Evolutionary conservation across 1,140 invertebrate species (phyloP), one percentile per base, ranked within the genome.

Genomic region (Proales similis): DNA sequence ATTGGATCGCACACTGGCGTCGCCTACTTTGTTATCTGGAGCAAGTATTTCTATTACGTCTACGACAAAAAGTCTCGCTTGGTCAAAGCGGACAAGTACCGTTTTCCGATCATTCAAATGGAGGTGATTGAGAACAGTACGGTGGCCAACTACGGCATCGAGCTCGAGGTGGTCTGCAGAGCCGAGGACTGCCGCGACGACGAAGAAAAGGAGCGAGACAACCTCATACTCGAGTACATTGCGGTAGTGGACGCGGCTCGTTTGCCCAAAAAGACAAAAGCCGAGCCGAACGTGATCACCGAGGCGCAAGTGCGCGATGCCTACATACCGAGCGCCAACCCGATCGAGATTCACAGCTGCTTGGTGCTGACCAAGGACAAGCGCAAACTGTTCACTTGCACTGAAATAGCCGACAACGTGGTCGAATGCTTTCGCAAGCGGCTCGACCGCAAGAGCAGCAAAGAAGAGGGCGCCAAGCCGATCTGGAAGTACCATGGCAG

Each of bases 291-390:
- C 11, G 51, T 42, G 4, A 3, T 22, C 5, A 57, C 7, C n/a
- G 51, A 57, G 32, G 19, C 7, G 3, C 24, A 57, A 29, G 30
- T 57, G 17, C 20, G n/a, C 3, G 30, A 42, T 4, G 19, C 17
- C 2, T 57, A 57, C 20, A 17, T 42, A 6, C 3, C 51, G 2
- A 57, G 51, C 12, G 39, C 36, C 32, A 39, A 39, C 12, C 19
- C 27, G 3, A 57, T 57, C 38, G 51, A 57, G 19, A 42, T 57
- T 19, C 84, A 86, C 70, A 86, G 84, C 72, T 83, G 82, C n/a
- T 81, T 86, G 70, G 77, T 78, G 22, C 74, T 84, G 67, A 81
- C 78, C 2, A 81, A 78, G 36, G 73, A 79, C 47, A 80, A 81
- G 60, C 74, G 75, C 26, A 75, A 67, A 11, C 66, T 85, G 9